Evolutionary conservation across 2,888 invertebrate species (phyloP).

Genomic region (Luperina nickerlii): DNA sequence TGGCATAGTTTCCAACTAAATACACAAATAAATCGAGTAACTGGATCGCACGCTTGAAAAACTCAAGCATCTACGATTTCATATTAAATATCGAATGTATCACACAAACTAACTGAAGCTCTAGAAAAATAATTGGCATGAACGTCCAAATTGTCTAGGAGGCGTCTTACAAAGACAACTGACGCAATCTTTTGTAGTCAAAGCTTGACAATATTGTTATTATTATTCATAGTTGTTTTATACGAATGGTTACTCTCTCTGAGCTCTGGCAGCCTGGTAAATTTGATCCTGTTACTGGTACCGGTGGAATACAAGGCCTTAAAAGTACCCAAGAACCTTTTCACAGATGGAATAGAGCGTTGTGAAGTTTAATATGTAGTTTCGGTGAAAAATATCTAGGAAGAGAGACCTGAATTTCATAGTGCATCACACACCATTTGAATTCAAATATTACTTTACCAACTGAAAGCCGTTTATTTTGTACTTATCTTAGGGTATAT

Average conservation of each 20-base stretch:
- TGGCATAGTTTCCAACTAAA: neutral
- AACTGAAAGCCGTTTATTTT: neutral
- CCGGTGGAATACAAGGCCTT: neutral
- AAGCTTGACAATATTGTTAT: slow-evolving; percentile 50
- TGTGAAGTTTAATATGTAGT: neutral
- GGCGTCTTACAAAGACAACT: slow-evolving; percentile 63
- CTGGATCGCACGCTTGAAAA: slow-evolving; percentile 11
- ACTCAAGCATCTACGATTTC: slow-evolving; percentile 3
- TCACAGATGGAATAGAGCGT: neutral
- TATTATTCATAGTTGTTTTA: slow-evolving; percentile 5
- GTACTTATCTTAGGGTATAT: neutral
- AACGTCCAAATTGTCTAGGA: slow-evolving; percentile 43
- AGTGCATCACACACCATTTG: too few species aligned
- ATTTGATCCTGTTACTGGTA: neutral
- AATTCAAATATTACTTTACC: neutral
- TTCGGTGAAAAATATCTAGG: neutral
- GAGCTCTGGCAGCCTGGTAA: neutral
- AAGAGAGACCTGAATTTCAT: neutral
- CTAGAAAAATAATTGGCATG: slow-evolving; percentile 74
- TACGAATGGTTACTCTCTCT: neutral
- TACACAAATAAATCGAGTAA: neutral
- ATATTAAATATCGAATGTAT: slow-evolving; percentile 31
- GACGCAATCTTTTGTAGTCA: slow-evolving; percentile 64
- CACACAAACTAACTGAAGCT: slow-evolving; percentile 34
- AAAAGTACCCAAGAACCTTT: neutral